Base-by-base conservation (phyloP, 1,140 invertebrate species). In the Linepithema humile region DNA sequence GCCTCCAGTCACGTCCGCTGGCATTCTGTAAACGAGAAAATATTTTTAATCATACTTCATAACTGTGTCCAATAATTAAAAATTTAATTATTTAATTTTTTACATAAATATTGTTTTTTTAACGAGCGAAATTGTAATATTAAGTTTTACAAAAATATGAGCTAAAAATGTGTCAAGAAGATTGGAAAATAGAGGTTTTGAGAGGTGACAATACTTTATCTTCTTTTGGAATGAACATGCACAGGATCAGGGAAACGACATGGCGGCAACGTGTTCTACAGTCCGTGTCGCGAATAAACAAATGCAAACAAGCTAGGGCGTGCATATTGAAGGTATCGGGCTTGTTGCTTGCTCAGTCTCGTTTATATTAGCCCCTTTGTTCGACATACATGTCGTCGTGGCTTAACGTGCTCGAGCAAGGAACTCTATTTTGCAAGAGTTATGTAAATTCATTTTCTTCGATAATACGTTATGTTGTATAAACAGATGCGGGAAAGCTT, bases 11-110 rank as follows among this genome's bases (percentile, higher is more conserved):
- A 89, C 90, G 86, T 94, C 93, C 72, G 92, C 90, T 89, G 91
- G 93, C 94, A 94, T 95, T 88, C 94, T 94, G 77, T 7, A 87
- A 91, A 48, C 5, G 12, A 85, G n/a, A 80, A 70, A 55, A 23
- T 86, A 82, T 86, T 62, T 38, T 62, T 17, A 32, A 23, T 23
- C 32, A 7, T 48, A 45, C 32, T 35, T 74, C 38, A 50, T 69
- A 53, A 67, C 40, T 38, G 57, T 48, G n/a, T 45, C 0, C 0
- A 50, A 35, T 26, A 48, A 57, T 55, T 20, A 23, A 32, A 53
- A 40, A 15, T 60, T 60, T 12, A 60, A 45, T 3, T 6, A n/a
- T 2, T 20, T 5, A 62, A 7, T 45, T 20, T 60, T 77, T 17
- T 64, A 55, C 9, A 12, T 20, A 5, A 0, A 20, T 32, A 40